phyloP scores from a whole-genome alignment of 1,140 invertebrate species.

The Macrostomum lignano region DNA sequence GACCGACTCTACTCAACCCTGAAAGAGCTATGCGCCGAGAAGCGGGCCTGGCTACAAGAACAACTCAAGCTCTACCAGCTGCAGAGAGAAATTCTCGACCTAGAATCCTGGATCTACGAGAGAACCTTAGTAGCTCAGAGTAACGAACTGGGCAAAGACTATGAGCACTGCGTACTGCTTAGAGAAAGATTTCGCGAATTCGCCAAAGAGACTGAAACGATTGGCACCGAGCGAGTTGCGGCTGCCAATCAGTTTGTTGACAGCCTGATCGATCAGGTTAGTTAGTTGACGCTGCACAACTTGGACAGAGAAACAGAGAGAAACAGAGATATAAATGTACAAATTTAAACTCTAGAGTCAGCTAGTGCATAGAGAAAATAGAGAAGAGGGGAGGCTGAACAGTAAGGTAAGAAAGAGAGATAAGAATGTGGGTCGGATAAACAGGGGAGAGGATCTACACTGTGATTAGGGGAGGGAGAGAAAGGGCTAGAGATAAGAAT shows the following conservation, averaged over 20 bases:
- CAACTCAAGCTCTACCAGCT: conserved; percentile 76
- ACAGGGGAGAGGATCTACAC: no score
- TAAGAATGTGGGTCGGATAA: no score
- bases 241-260: conserved; percentile 80
- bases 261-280: conserved; percentile 50
- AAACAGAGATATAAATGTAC: no score
- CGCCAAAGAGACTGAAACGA: conserved; percentile 70
- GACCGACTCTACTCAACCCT: conserved; percentile 92
- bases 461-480: no score
- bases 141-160: conserved; percentile 90
- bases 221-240: conserved; percentile 69
- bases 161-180: conserved; percentile 61
- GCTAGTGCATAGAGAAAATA: no score
- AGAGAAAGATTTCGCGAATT: conserved; percentile 82
- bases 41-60: conserved; percentile 73
- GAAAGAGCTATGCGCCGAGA: conserved; percentile 74
- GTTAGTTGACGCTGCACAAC: no score
- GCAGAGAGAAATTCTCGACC: conserved; percentile 80
- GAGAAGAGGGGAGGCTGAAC: no score
- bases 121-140: conserved; percentile 78
- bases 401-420: no score
- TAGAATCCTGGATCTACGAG: conserved; percentile 96
- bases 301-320: no score
- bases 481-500: no score
- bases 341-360: no score